phyloP scores from a whole-genome alignment of 2,113 vertebrate species.

The Apus apus region DNA sequence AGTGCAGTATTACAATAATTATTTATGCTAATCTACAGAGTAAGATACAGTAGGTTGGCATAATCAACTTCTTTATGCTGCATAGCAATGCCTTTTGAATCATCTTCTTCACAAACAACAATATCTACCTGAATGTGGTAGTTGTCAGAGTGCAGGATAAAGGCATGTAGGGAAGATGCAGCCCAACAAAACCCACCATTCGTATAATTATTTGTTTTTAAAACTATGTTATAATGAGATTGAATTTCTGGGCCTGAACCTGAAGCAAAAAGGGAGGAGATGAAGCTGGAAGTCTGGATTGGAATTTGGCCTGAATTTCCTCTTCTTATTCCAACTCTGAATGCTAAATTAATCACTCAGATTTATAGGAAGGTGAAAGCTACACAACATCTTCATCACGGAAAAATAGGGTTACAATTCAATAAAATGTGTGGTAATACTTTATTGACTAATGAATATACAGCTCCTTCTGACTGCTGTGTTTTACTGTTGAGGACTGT shows the following conservation, averaged over 20 bases:
- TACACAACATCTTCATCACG: slow-evolving; percentile 40
- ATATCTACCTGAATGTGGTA: not conserved
- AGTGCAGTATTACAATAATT: slow-evolving; percentile 41
- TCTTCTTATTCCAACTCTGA: slow-evolving; percentile 9
- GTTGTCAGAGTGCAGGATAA: not conserved
- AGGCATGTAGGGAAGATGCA: not conserved
- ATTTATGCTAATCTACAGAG: slow-evolving; percentile 51
- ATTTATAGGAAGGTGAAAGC: slow-evolving; percentile 60
- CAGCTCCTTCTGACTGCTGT: slow-evolving; percentile 37
- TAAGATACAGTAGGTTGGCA: not conserved
- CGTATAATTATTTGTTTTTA: not conserved
- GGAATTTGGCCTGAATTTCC: slow-evolving; percentile 53
- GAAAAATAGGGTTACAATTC: slow-evolving; percentile 68
- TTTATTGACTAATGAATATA: slow-evolving; percentile 71
- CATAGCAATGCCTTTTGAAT: not conserved
- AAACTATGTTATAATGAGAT: not conserved
- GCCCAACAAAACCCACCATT: not conserved
- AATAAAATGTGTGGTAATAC: slow-evolving; percentile 49
- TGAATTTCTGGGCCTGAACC: not conserved
- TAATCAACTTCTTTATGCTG: slow-evolving; percentile 25
- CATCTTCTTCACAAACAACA: slow-evolving; percentile 11
- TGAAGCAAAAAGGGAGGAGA: not conserved
- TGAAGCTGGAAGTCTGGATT: not conserved
- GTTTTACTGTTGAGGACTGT: slow-evolving; percentile 53
- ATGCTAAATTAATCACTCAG: slow-evolving; percentile 70